Conservation (phyloP, 2,888 invertebrate genomes). For the Coelinius sp. region DNA sequence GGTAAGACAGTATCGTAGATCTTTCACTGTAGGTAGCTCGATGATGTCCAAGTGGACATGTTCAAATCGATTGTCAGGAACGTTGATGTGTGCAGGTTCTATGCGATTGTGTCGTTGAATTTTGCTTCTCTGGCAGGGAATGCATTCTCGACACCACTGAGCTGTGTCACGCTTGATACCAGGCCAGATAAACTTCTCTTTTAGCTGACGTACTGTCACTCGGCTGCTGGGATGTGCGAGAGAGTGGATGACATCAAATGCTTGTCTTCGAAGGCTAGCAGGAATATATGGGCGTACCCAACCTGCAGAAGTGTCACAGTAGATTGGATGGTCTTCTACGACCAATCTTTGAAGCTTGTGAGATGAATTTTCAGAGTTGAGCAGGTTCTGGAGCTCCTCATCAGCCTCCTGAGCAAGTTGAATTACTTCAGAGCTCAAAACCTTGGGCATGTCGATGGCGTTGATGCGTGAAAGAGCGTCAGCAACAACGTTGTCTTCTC, state of each 20-base stretch:
- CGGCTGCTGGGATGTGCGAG: too few species aligned
- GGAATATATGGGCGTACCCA: not conserved
- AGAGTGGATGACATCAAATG: too few species aligned
- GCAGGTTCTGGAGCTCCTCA: constrained; percentile 23
- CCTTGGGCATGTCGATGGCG: constrained; percentile 38
- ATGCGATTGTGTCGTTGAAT: not conserved
- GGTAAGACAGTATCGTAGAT: constrained; percentile 56
- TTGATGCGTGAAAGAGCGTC: constrained; percentile 47
- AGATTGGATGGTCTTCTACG: not conserved
- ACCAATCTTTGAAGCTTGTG: not conserved
- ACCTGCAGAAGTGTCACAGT: not conserved
- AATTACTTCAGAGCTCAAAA: constrained; percentile 37
- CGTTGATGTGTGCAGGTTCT: not conserved
- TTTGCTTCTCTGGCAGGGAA: too few species aligned
- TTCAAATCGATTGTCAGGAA: not conserved
- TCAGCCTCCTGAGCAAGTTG: constrained; percentile 36
- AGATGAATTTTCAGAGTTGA: not conserved
- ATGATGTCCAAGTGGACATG: constrained; percentile 9
- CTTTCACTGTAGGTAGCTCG: constrained; percentile 36
- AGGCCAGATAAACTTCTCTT: too few species aligned
- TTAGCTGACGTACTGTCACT: too few species aligned
- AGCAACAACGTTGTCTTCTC: constrained; percentile 45
- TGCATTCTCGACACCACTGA: too few species aligned
- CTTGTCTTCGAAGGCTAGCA: not conserved
- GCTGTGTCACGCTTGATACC: too few species aligned